Evolutionary conservation across 1,140 invertebrate species (phyloP).

Genomic region (Doryteuthis pealeii): DNA sequence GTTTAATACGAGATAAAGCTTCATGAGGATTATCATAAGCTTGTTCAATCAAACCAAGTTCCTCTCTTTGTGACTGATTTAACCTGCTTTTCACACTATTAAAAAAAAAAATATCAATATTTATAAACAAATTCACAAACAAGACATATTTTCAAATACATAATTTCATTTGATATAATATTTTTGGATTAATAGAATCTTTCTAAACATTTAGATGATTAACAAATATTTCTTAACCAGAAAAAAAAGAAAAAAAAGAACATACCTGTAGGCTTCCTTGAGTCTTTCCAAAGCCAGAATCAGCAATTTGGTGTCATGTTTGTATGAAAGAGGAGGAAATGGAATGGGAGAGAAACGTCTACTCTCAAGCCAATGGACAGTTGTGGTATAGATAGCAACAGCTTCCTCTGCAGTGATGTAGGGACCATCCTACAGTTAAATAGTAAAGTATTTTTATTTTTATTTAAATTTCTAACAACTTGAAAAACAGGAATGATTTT

Average conservation of each 20-base stretch:
- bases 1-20: constrained; percentile 96
- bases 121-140: not conserved
- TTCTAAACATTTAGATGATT: too few species aligned
- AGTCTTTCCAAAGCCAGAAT: constrained; percentile 95
- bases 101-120: too few species aligned
- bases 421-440: constrained; percentile 80
- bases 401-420: constrained; percentile 99
- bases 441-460: not conserved
- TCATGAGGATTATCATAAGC: constrained; percentile 99
- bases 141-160: not conserved
- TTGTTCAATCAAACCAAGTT: constrained; percentile 97
- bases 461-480: too few species aligned
- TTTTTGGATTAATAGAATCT: too few species aligned
- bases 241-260: not conserved
- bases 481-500: too few species aligned
- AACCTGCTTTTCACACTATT: constrained; percentile 92
- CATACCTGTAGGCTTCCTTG: constrained; percentile 90
- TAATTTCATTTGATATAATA: too few species aligned
- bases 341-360: constrained; percentile 97
- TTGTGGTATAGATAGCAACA: constrained; percentile 99
- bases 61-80: constrained; percentile 98
- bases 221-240: not conserved
- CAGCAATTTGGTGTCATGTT: constrained; percentile 97
- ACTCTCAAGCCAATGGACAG: constrained; percentile 98
- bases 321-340: constrained; percentile 98